These are phyloP conservation scores for Pandemis heparana DNA, from an alignment of 2,888 invertebrate species.

Conservation along the genomic window DNA sequence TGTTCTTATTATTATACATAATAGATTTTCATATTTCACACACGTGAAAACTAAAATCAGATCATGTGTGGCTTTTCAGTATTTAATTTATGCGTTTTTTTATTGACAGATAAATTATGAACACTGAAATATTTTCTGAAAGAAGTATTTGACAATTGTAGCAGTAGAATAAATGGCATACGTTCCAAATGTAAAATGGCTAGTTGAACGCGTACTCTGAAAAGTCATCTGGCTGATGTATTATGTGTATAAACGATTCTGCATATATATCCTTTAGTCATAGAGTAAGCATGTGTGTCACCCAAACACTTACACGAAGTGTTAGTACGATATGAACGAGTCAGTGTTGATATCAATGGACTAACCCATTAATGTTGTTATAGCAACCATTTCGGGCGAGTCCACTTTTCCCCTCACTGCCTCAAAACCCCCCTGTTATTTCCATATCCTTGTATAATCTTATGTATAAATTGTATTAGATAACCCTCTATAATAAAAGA, in stretches of 20 bases:
- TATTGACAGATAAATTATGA: background rate
- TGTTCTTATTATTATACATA: background rate
- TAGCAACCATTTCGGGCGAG: slow-evolving; percentile 37
- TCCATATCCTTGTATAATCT: slow-evolving; percentile 55
- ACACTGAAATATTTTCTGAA: background rate
- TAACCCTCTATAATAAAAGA: slow-evolving; percentile 24
- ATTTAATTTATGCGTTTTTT: background rate
- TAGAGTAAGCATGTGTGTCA: slow-evolving; percentile 47
- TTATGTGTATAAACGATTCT: slow-evolving; percentile 53
- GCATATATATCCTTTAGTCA: slow-evolving; percentile 47
- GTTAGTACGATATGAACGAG: slow-evolving; percentile 22
- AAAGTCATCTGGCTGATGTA: background rate
- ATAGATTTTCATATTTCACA: too few relatives aligned
- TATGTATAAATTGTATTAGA: slow-evolving; percentile 59
- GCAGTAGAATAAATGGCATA: background rate
- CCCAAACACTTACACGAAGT: slow-evolving; percentile 34
- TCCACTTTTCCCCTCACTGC: slow-evolving; percentile 31
- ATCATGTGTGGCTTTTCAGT: background rate
- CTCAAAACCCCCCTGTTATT: slow-evolving; percentile 33
- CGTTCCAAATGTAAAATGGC: background rate
- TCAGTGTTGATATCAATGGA: background rate
- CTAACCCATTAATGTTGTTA: background rate
- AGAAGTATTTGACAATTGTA: background rate
- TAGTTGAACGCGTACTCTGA: background rate
- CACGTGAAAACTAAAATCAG: too few relatives aligned